Conservation (phyloP, 30 jellyfish, hydroid and myxozoan species). For the Cassiopea andromeda region DNA sequence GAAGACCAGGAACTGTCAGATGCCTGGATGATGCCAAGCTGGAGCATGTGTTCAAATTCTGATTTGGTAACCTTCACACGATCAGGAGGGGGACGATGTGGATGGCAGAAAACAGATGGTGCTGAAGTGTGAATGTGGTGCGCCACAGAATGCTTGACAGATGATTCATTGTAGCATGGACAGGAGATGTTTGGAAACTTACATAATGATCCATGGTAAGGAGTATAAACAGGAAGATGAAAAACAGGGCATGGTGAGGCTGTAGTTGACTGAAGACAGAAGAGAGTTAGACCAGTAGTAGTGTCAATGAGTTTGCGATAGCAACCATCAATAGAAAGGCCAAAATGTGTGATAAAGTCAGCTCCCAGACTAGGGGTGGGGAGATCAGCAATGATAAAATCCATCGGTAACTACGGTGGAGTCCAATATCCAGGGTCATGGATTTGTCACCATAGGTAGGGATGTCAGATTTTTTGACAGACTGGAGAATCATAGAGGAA, state of each 20-base stretch:
- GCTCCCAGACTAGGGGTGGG: constrained; percentile 17
- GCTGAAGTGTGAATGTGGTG: too few species aligned
- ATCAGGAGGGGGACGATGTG: background rate
- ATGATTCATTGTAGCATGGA: too few species aligned
- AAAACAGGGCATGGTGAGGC: too few species aligned
- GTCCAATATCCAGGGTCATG: constrained; percentile 15
- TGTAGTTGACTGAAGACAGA: too few species aligned
- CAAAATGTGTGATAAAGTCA: constrained; percentile 4
- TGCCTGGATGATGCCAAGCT: constrained; percentile 1
- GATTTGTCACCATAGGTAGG: constrained; percentile 1
- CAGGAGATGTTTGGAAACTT: too few species aligned
- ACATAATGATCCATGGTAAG: too few species aligned
- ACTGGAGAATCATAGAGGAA: too few species aligned
- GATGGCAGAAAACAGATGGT: background rate
- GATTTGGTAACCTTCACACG: background rate
- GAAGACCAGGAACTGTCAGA: constrained; percentile 12
- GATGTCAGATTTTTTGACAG: background rate
- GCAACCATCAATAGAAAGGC: too few species aligned
- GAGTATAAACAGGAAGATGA: too few species aligned
- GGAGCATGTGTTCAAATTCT: background rate
- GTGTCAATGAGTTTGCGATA: too few species aligned
- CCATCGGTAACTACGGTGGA: constrained; percentile 11
- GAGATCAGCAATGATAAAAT: constrained; percentile 9
- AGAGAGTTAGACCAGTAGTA: too few species aligned
- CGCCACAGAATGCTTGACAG: too few species aligned